Evolutionary conservation across 2,113 vertebrate species (phyloP), one percentile per base, ranked within the genome.

Genomic region (Passer montanus): DNA sequence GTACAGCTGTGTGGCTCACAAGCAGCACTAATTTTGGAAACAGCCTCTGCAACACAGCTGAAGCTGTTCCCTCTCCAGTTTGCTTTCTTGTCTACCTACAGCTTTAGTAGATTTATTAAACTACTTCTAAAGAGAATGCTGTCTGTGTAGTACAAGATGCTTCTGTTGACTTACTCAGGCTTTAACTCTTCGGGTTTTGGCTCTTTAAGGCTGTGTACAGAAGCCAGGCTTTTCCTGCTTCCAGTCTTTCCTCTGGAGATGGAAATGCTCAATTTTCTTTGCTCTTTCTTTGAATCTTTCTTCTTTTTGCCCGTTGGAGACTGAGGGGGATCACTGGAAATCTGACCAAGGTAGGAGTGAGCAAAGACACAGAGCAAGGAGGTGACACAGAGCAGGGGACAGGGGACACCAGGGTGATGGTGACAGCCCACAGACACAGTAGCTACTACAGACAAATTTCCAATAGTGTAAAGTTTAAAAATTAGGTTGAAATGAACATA

Each of bases 131-230:
- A 68, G 37, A 66, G 21, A 76, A 55, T 11, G 24, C 56, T 28
- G 24, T 46, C 82, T 84, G 7, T 9, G 7, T 52, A 78, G 70
- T 46, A 69, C 43, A 72, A 84, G 46, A 41, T 33, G 64, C 53
- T 89, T 76, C 62, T 55, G 55, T 49, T 35, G 43, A 97, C 97
- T 90, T 96, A 99, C 99, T 98, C 94, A 2, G 96, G 96, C 56
- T 97, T 97, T 50, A 98, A 87, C 80, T 98, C 97, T 33, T 95
- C 27, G 7, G 96, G 78, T 49, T 94, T 75, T 31, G 90, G 93
- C 50, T 96, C 73, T n/a, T 96, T 76, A 77, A 79, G 62, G 73
- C 50, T 11, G 8, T 21, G 7, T 2, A 6, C 6, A 53, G 79
- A 8, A 80, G 12, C 58, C 35, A 11, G 72, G 53, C 77, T 12